Evolutionary conservation across 2,113 vertebrate species (phyloP).

Genomic region (Microcebus griseorufus): DNA sequence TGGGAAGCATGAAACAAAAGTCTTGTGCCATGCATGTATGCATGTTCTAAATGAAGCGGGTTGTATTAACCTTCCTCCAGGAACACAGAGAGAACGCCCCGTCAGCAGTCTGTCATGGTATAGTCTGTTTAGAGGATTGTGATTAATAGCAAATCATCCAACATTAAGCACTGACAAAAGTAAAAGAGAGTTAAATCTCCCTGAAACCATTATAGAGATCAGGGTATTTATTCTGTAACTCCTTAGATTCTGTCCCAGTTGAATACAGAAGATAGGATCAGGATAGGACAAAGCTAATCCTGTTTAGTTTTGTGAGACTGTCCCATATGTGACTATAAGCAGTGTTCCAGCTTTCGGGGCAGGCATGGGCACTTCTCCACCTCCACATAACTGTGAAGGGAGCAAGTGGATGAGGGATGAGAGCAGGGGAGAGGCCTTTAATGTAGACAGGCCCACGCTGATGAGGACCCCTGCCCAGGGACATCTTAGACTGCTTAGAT

Average conservation of each 20-base stretch:
- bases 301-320: not conserved
- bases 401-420: not conserved
- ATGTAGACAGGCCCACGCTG: not conserved
- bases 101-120: not conserved
- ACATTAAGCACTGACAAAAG: not conserved
- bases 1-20: not conserved
- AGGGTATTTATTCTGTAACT: not conserved
- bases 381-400: not conserved
- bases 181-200: not conserved
- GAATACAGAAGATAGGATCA: not conserved
- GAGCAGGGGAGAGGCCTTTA: not conserved
- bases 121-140: not conserved
- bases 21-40: rapidly evolving
- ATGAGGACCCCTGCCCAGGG: not conserved
- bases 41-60: not conserved
- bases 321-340: not conserved
- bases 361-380: not conserved
- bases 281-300: not conserved
- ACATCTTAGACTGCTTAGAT: not conserved
- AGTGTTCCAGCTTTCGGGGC: not conserved
- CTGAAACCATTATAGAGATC: not conserved
- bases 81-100: not conserved
- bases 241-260: not conserved
- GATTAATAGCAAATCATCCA: constrained; percentile 27
- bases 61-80: not conserved